Evolutionary conservation across 2,113 vertebrate genomes (phyloP).

Genomic region (Vireo altiloquus): DNA sequence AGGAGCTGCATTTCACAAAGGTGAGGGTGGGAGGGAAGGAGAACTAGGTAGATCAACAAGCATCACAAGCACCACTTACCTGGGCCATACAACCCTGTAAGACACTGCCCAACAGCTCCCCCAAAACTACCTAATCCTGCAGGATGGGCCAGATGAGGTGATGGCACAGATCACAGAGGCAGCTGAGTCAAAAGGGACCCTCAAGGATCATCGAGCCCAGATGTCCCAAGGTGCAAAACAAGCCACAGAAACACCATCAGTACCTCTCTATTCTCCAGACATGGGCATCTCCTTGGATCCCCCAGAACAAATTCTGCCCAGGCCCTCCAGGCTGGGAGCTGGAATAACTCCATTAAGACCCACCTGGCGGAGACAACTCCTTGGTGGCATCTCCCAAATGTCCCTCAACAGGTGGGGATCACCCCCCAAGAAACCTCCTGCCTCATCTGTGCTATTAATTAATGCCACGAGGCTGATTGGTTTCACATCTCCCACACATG

Average conservation of each 20-base stretch:
- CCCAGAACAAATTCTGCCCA: neutral
- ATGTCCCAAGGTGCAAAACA: neutral
- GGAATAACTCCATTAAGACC: neutral
- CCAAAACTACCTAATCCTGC: neutral
- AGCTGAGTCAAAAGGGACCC: neutral
- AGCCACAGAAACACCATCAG: neutral
- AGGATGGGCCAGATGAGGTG: neutral
- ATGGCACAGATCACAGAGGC: neutral
- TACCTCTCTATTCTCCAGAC: neutral
- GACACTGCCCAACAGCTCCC: neutral
- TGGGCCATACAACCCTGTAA: neutral
- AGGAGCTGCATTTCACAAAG: neutral
- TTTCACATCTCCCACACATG: rapidly evolving
- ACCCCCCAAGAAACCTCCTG: neutral
- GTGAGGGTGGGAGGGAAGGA: neutral
- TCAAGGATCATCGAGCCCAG: neutral
- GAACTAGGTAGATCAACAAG: neutral
- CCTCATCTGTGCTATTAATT: neutral
- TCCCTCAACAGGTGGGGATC: neutral
- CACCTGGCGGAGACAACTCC: neutral
- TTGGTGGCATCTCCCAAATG: neutral
- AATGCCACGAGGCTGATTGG: neutral
- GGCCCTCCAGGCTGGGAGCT: neutral
- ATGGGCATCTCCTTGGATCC: neutral
- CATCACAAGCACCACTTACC: neutral